Evolutionary conservation across 2,797 vertebrate species (phyloP).

Genomic region (Allobates femoralis): DNA sequence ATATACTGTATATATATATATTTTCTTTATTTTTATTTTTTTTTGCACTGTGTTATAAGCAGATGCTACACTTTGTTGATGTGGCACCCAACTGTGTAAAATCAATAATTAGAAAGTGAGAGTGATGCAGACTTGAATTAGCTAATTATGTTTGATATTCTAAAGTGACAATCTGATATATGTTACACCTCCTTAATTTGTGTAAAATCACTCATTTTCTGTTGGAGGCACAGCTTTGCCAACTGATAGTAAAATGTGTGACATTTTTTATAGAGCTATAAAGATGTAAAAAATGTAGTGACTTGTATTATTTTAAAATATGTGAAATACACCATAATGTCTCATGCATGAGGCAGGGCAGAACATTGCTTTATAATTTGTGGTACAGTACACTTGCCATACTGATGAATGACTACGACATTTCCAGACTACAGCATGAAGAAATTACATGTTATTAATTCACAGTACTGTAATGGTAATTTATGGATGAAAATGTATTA

Average conservation of each 20-base stretch:
- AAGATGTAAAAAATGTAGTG: background rate
- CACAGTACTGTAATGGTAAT: background rate
- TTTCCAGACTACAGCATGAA: background rate
- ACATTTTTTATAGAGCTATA: background rate
- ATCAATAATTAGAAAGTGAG: slow-evolving; percentile 13
- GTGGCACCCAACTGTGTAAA: background rate
- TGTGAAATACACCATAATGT: background rate
- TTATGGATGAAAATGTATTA: background rate
- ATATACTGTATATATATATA: no score
- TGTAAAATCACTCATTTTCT: background rate
- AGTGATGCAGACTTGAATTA: background rate
- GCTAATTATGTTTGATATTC: background rate
- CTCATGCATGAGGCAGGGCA: background rate
- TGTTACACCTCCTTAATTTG: slow-evolving; percentile 9
- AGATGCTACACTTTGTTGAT: background rate
- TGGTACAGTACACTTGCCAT: background rate
- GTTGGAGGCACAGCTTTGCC: background rate
- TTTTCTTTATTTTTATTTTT: no score
- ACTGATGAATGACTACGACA: background rate
- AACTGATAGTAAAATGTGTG: background rate
- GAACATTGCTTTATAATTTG: background rate
- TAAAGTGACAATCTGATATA: slow-evolving; percentile 1
- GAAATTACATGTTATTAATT: background rate
- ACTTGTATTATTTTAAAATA: background rate
- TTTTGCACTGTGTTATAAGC: background rate